A percentile compares a stretch with the other conserved stretches of the same genome.
These are phyloP conservation scores for Caenorhabditis sp. DNA, from an alignment of 2,888 invertebrate genomes.

Conservation along the genomic window DNA sequence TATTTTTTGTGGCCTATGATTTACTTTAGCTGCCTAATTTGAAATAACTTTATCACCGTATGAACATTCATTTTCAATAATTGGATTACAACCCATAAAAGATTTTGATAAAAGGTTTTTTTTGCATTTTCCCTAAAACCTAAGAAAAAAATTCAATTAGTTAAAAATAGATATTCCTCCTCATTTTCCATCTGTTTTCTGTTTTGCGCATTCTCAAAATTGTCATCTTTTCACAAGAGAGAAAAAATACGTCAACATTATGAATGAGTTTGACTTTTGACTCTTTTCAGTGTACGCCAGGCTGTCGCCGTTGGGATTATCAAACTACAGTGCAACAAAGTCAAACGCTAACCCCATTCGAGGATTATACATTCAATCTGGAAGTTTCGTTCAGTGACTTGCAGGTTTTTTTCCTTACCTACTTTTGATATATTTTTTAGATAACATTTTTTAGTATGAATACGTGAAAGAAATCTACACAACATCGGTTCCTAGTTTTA, in stretches of 20 bases:
- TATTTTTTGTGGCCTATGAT: background rate
- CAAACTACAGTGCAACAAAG: constrained; percentile 58
- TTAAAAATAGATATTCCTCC: background rate
- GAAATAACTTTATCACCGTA: too few relatives aligned
- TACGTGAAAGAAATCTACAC: constrained; percentile 67
- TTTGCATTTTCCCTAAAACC: too few relatives aligned
- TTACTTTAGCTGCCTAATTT: too few relatives aligned
- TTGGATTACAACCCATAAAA: too few relatives aligned
- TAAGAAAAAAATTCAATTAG: background rate
- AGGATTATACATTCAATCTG: constrained; percentile 61
- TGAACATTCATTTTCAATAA: too few relatives aligned
- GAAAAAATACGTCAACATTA: background rate
- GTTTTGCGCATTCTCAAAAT: background rate
- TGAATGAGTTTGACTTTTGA: background rate
- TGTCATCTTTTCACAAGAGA: background rate
- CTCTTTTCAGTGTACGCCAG: constrained; percentile 55
- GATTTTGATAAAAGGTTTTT: too few relatives aligned
- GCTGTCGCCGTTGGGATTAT: constrained; percentile 68
- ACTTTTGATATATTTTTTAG: constrained; percentile 10
- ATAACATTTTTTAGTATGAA: constrained; percentile 54
- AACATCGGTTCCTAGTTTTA: constrained; percentile 68
- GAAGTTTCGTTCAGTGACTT: constrained; percentile 66
- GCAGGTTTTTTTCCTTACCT: constrained; percentile 51
- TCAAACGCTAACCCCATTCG: constrained; percentile 54
- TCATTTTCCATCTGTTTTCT: background rate